These are phyloP conservation scores for Cheirogaleus major DNA, from an alignment of 2,797 vertebrate genomes.

Conservation along the genomic window DNA sequence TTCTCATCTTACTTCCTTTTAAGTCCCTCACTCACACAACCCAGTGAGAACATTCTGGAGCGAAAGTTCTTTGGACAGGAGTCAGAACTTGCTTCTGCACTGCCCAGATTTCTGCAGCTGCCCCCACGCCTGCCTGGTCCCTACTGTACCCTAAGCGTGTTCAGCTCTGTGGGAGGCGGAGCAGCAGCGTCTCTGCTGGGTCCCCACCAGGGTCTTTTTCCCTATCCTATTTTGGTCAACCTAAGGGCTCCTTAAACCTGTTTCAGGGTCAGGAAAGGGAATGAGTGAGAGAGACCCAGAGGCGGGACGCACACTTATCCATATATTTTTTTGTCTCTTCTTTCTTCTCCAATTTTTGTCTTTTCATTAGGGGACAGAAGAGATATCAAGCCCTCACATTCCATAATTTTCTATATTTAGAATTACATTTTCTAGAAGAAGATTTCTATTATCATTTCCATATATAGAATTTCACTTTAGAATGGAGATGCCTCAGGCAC, in stretches of 20 bases:
- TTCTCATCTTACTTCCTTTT: neutral
- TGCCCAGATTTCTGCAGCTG: no score
- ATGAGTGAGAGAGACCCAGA: neutral
- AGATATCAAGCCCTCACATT: neutral
- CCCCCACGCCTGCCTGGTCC: neutral
- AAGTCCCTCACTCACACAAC: neutral
- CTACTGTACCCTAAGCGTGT: neutral
- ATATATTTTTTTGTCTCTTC: neutral
- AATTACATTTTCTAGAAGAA: neutral
- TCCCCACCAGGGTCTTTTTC: neutral
- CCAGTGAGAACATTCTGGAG: no score
- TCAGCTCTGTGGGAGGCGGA: neutral
- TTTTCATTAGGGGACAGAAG: neutral
- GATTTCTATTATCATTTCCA: neutral
- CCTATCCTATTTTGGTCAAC: accelerated
- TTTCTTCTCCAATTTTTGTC: neutral
- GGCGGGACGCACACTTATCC: no score
- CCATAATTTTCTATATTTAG: neutral
- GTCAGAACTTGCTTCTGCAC: neutral
- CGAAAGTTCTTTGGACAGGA: neutral
- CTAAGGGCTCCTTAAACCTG: no score
- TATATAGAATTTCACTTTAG: neutral
- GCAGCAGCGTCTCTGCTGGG: neutral
- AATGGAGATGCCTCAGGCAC: neutral
- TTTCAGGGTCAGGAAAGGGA: neutral